phyloP scores from a whole-genome alignment of 1,140 invertebrate species.

The Lysiphlebus fabarum region DNA sequence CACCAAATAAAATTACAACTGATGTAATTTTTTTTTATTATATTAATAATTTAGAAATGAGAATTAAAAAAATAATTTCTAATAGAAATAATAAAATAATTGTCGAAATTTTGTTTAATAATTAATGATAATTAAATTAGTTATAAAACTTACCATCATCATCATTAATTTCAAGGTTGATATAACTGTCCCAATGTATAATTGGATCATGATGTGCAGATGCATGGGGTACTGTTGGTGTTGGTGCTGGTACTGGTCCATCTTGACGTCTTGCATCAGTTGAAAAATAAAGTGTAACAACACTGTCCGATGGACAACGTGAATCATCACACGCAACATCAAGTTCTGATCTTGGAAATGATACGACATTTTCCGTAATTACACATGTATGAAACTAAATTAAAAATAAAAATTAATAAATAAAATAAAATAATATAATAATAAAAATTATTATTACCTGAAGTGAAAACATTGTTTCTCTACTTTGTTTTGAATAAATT shows the following conservation, averaged over 20 bases:
- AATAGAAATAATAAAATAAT: background rate
- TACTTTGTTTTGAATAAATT: constrained; percentile 50
- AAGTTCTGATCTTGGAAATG: constrained; percentile 80
- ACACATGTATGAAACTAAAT: constrained; percentile 91
- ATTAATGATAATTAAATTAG: background rate
- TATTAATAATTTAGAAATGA: too few relatives aligned
- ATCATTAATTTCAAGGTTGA: constrained; percentile 66
- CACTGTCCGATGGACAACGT: constrained; percentile 72
- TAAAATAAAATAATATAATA: background rate
- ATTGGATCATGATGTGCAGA: constrained; percentile 67
- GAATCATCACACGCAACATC: constrained; percentile 76
- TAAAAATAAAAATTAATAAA: constrained; percentile 55
- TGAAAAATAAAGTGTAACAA: constrained; percentile 80
- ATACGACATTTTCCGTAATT: constrained; percentile 76
- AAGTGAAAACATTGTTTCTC: constrained; percentile 53
- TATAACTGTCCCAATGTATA: constrained; percentile 78
- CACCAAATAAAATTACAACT: too few relatives aligned
- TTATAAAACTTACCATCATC: constrained; percentile 38
- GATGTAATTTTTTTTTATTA: background rate
- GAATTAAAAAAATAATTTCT: too few relatives aligned
- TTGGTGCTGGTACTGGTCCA: constrained; percentile 67
- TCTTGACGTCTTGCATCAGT: constrained; percentile 53
- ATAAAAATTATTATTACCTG: constrained; percentile 38
- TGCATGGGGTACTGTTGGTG: constrained; percentile 65
- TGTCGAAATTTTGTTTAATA: constrained; percentile 22